Conservation (phyloP, 1,140 invertebrate genomes). For the Cheumatopsyche charites region DNA sequence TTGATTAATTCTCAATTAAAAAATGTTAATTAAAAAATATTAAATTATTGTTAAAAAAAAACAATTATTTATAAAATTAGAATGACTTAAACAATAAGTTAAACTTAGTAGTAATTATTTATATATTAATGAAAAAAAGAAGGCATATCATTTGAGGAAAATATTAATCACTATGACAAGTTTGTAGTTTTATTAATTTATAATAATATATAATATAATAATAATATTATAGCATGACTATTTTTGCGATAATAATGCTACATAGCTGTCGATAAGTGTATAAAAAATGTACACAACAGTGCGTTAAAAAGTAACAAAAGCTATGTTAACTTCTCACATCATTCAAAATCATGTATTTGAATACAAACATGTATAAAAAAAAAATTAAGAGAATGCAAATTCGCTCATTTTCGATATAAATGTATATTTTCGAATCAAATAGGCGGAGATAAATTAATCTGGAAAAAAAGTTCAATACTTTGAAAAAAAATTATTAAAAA, state of each 20-base stretch:
- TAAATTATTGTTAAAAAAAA: conserved; percentile 31
- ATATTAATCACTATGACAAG: conserved; percentile 32
- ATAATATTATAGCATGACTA: conserved; percentile 17
- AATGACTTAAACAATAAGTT: conserved; percentile 30
- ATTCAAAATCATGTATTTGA: neutral
- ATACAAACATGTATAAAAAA: too few species aligned
- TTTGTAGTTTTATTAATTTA: conserved; percentile 4
- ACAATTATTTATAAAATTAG: conserved; percentile 1
- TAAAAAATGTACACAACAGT: conserved; percentile 33
- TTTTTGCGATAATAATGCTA: conserved; percentile 8
- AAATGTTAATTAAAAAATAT: conserved; percentile 23
- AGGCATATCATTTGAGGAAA: conserved; percentile 7
- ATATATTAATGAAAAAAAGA: conserved; percentile 12
- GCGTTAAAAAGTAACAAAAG: conserved; percentile 22
- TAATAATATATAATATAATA: conserved; percentile 6
- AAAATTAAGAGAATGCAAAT: too few species aligned
- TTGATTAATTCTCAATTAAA: conserved; percentile 23
- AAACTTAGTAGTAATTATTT: conserved; percentile 25
- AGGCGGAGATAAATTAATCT: neutral
- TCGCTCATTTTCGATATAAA: neutral
- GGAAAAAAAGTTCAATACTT: neutral
- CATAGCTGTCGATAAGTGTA: conserved; percentile 14
- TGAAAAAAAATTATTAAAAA: neutral
- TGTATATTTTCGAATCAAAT: conserved; percentile 11
- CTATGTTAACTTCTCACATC: conserved; percentile 1